Percentiles rank a stretch among this genome's conserved stretches.
Evolutionary conservation across 2,797 vertebrate species (phyloP).

Genomic region (Melanotaenia trifasciata): DNA sequence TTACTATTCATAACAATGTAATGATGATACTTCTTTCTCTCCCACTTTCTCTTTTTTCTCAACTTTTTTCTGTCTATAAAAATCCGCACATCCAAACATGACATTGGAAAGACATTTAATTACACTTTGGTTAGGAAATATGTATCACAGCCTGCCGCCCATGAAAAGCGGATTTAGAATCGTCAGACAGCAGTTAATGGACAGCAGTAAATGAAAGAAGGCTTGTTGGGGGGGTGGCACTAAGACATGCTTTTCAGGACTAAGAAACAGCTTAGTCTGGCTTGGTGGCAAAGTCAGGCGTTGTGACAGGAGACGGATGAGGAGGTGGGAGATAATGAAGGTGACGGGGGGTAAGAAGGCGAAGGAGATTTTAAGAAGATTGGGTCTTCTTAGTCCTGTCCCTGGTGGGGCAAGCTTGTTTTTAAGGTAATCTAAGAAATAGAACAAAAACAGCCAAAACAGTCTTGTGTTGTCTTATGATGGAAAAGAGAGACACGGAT

Average conservation of each 20-base stretch:
- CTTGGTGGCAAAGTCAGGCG: constrained; percentile 63
- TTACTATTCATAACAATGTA: constrained; percentile 62
- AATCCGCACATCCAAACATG: constrained; percentile 69
- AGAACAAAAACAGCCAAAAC: constrained; percentile 1
- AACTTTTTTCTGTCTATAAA: constrained; percentile 67
- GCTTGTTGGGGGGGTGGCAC: constrained; percentile 49
- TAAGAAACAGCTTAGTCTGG: constrained; percentile 74
- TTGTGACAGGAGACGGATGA: constrained; percentile 60
- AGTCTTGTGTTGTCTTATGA: constrained; percentile 36
- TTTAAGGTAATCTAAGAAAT: constrained; percentile 11
- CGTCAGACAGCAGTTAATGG: constrained; percentile 77
- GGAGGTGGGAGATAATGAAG: constrained; percentile 59
- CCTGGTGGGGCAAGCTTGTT: constrained; percentile 55
- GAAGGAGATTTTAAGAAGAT: constrained; percentile 57
- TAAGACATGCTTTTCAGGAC: constrained; percentile 77
- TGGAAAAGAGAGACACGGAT: constrained; percentile 12
- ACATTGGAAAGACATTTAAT: constrained; percentile 82
- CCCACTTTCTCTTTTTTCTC: neutral
- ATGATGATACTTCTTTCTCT: constrained; percentile 56
- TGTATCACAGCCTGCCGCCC: constrained; percentile 68
- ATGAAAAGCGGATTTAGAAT: constrained; percentile 77
- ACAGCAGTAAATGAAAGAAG: constrained; percentile 78
- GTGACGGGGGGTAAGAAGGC: constrained; percentile 24
- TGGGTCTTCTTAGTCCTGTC: constrained; percentile 65
- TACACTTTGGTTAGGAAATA: constrained; percentile 74